Base-by-base conservation (phyloP, 2,113 vertebrate species). In the Melospiza melodia region DNA sequence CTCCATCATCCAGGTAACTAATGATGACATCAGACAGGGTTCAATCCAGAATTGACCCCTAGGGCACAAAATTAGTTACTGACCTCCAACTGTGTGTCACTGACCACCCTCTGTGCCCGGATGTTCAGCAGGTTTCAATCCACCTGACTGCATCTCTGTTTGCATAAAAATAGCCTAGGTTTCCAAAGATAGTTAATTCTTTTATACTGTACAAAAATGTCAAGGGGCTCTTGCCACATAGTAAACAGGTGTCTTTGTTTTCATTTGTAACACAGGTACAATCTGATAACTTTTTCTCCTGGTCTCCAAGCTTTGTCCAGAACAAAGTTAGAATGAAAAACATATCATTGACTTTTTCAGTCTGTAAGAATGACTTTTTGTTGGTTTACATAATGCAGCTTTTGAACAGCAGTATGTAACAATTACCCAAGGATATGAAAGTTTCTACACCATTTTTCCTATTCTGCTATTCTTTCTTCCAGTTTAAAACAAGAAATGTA, bases 21-120 rank as follows among this genome's bases (percentile, higher is more conserved):
- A 15, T 30, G 18, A 27, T 39, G 41, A 20, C 39, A 24, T 33
- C n/a, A 27, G 35, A 35, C 9, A 74, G 18, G 6, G 11, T 43
- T 87, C 2, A 17, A 43, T 44, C 41, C 23, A n/a, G 25, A 78
- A 43, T 2, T 69, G 55, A 74, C 37, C 37, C 37, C 37, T 65
- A 18, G 30, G 3, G 17, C 28, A 17, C 21, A 33, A 15, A 16
- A 0, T 33, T 48, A 11, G 27, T 52, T 87, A 22, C n/a, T 58
- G 61, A 21, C 24, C 14, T 81, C 46, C 37, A 66, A 0, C 9
- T 61, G 21, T 30, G 1, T 63, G 69, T 33, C 4, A 3, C 23
- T 73, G 59, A 39, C 49, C 18, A 33, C 23, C 4, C 10, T 52
- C 11, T 84, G 55, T 6, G 19, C 41, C 37, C 2, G 1, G 27